Conservation (phyloP, 1,140 invertebrate species). For the Drosophila seguyi region DNA sequence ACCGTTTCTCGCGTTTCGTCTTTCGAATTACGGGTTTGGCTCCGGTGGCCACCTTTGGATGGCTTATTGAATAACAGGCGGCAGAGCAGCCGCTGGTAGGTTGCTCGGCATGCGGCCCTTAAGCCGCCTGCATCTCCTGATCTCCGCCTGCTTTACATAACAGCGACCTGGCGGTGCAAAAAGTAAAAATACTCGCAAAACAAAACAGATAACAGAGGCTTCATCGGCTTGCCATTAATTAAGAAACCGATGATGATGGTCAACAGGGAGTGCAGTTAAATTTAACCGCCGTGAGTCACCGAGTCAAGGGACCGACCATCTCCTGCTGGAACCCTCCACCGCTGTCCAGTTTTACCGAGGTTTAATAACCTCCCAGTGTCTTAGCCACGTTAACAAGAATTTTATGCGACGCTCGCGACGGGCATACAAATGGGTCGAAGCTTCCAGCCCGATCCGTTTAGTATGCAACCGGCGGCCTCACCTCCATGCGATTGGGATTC, state of each 20-base stretch:
- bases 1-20: slow-evolving; percentile 17
- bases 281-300: slow-evolving; percentile 50
- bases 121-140: slow-evolving; percentile 37
- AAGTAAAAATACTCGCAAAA: slow-evolving; percentile 30
- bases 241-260: slow-evolving; percentile 57
- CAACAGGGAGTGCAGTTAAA: slow-evolving; percentile 27
- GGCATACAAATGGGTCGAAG: slow-evolving; percentile 42
- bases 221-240: slow-evolving; percentile 74
- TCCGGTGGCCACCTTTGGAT: slow-evolving; percentile 34
- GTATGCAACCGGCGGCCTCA: slow-evolving; percentile 51
- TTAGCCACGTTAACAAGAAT: slow-evolving; percentile 81
- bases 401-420: slow-evolving; percentile 58
- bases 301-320: slow-evolving; percentile 27
- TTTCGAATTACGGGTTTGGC: slow-evolving; percentile 33
- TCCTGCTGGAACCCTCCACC: slow-evolving; percentile 53
- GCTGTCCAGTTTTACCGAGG: slow-evolving; percentile 43
- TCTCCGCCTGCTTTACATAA: slow-evolving; percentile 70
- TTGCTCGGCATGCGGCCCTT: slow-evolving; percentile 45
- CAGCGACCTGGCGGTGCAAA: slow-evolving; percentile 55
- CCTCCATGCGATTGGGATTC: slow-evolving; percentile 61
- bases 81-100: slow-evolving; percentile 13
- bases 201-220: slow-evolving; percentile 56
- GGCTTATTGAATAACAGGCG: slow-evolving; percentile 61
- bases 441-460: slow-evolving; percentile 38
- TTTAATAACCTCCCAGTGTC: slow-evolving; percentile 76